These are phyloP conservation scores for Bombus fervidus DNA, from an alignment of 1,140 invertebrate genomes.

Conservation along the genomic window DNA sequence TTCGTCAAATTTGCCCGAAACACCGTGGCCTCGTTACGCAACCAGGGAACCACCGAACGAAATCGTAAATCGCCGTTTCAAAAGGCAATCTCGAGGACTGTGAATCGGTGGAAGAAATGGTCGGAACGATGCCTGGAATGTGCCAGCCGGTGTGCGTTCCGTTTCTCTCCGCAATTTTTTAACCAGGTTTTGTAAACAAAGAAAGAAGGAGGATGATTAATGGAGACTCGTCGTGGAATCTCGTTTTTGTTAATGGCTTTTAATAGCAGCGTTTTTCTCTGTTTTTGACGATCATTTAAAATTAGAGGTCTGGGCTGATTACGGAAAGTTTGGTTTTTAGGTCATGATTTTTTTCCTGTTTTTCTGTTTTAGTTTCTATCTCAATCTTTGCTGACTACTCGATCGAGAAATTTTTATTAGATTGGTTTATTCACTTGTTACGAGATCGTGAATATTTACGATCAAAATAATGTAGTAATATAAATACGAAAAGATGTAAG, in stretches of 20 bases:
- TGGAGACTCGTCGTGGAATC: background rate
- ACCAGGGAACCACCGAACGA: background rate
- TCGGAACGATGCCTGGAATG: background rate
- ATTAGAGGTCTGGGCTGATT: background rate
- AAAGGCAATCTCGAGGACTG: background rate
- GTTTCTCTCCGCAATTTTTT: background rate
- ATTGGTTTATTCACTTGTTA: too few relatives aligned
- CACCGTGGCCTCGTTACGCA: slow-evolving; percentile 30
- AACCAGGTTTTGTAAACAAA: background rate
- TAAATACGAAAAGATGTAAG: too few relatives aligned
- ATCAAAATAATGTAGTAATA: too few relatives aligned
- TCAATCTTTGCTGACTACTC: too few relatives aligned
- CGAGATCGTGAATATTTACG: too few relatives aligned
- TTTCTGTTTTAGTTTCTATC: background rate
- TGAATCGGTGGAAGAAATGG: background rate
- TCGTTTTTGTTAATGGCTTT: background rate
- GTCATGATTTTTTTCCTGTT: background rate
- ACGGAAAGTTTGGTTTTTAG: background rate
- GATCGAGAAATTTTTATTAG: too few relatives aligned
- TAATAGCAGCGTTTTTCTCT: background rate
- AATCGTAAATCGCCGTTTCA: slow-evolving; percentile 17
- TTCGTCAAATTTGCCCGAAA: slow-evolving; percentile 47
- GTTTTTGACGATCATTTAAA: background rate
- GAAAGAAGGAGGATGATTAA: background rate
- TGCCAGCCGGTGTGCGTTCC: background rate